Evolutionary conservation across 2,888 invertebrate genomes (phyloP).

Genomic region (Agonopterix alstromeriana): DNA sequence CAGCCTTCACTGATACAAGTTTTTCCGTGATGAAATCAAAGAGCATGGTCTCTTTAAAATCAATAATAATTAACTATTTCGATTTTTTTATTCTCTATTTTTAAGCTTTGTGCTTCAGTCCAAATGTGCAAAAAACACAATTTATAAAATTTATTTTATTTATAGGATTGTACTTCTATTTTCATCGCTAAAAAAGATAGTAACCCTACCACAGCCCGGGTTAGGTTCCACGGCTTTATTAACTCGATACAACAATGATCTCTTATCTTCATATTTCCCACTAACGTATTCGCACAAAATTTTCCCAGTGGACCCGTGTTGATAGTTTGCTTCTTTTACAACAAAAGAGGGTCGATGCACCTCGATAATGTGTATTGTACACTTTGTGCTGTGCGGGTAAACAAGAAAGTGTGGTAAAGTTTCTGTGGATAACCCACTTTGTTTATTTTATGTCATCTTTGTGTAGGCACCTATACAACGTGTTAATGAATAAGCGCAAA

Average conservation of each 20-base stretch:
- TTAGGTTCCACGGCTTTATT: conserved; percentile 44
- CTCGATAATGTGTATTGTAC: not conserved
- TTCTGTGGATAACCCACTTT: not conserved
- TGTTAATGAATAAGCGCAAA: no score
- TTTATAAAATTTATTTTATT: no score
- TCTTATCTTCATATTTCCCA: conserved; percentile 56
- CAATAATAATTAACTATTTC: no score
- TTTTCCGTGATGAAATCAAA: no score
- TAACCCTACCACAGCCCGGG: conserved; percentile 13
- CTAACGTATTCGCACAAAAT: conserved; percentile 54
- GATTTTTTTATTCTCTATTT: no score
- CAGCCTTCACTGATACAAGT: no score
- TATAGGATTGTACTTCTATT: not conserved
- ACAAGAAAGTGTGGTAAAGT: conserved; percentile 1
- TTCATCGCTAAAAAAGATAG: no score
- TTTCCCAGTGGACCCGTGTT: conserved; percentile 47
- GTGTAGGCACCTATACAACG: no score
- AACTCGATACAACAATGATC: conserved; percentile 51
- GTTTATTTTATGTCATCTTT: not conserved
- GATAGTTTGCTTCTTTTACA: conserved; percentile 26
- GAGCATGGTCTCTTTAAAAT: no score
- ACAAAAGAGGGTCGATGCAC: conserved; percentile 36
- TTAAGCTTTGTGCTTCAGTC: no score
- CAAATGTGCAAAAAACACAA: no score
- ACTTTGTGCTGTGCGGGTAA: not conserved